Base-by-base conservation (phyloP, 2,113 vertebrate species). In the Anser brachyrhynchus region DNA sequence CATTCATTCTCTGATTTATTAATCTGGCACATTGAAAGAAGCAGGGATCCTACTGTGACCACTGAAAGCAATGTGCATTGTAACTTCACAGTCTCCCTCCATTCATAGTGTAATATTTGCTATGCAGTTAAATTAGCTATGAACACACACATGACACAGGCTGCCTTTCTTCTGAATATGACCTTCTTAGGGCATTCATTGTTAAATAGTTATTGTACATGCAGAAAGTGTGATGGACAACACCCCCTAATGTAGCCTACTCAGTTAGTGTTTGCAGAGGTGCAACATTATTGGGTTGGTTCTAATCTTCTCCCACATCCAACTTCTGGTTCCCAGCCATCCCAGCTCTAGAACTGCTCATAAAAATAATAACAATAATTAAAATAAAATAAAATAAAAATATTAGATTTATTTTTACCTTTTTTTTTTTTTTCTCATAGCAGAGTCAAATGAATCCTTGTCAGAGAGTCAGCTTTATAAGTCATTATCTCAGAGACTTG, bases 1-100 rank as follows among this genome's bases (percentile, higher is more conserved):
- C 76, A 84, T 59, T 88, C 89, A 74, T 21, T 78, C 54, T 58
- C 92, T 92, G 67, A 87, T 92, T 94, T 90, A 91, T 90, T 70
- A 82, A 95, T 80, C 69, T 75, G 59, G 52, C 64, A 69, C 64
- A 52, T 3, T 59, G 49, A 73, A 92, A 92, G 46, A 86, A 76
- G 41, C 49, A 57, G 59, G 44, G 66, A 84, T 73, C 49, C 77
- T 93, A 14, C 59, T 59, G 69, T 28, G 72, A 90, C 69, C 71
- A 70, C 21, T 64, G 78, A 75, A 94, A 90, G 25, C 20, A 76
- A 76, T 1, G 1, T 26, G 33, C 66, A 49, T 51, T 85, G 28
- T 33, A 74, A 94, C 64, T 80, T 66, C 71, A 84, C 54, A 44
- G 65, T 77, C 67, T 90, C 33, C n/a, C 22, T 84, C 66, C 67